Evolutionary conservation across 2,113 vertebrate genomes (phyloP).

Genomic region (Hippocampus guttulatus): DNA sequence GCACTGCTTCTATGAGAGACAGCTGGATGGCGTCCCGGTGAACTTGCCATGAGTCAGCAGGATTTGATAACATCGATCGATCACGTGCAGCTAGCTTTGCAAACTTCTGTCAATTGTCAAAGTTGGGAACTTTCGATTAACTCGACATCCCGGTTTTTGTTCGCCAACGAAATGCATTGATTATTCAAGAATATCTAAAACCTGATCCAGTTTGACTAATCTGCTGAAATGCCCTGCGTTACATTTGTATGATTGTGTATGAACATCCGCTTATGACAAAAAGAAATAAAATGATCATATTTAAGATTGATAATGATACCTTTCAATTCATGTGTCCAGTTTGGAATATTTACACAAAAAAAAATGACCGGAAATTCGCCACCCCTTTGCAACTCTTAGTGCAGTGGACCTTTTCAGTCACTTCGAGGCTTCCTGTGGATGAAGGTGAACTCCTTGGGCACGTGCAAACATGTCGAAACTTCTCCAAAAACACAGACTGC

Average conservation of each 20-base stretch:
- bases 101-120: background rate
- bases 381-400: background rate
- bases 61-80: constrained; percentile 47
- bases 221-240: background rate
- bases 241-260: background rate
- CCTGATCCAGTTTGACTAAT: background rate
- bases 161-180: no score
- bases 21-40: constrained; percentile 9
- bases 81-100: constrained; percentile 41
- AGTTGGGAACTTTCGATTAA: background rate
- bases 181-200: no score
- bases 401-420: constrained; percentile 1
- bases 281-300: background rate
- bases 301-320: background rate
- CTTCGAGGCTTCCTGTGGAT: constrained; percentile 50
- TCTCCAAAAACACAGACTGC: constrained; percentile 18
- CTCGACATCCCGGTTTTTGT: no score
- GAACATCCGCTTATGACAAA: background rate
- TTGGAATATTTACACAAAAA: background rate
- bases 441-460: constrained; percentile 5
- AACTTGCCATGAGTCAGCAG: constrained; percentile 36
- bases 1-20: constrained; percentile 7
- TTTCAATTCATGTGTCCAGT: background rate
- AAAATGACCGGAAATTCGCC: background rate
- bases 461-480: background rate